These are phyloP conservation scores for Anguilla rostrata DNA, from an alignment of 2,113 vertebrate species.

Conservation along the genomic window DNA sequence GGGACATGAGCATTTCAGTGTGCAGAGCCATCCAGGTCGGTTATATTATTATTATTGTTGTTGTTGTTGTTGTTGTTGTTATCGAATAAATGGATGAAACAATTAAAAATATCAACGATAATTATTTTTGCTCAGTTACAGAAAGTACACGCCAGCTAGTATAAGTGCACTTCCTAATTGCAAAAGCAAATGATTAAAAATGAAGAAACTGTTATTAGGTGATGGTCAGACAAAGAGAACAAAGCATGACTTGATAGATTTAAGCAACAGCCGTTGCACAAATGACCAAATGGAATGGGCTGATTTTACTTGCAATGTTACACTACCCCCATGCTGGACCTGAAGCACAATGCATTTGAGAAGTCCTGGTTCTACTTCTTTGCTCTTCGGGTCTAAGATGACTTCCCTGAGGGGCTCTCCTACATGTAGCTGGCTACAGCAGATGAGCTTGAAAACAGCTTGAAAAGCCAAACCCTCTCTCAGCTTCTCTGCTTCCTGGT, in stretches of 20 bases:
- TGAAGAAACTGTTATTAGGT: too few relatives aligned
- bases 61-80: too few relatives aligned
- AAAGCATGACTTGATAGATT: too few relatives aligned
- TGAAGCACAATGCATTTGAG: background rate
- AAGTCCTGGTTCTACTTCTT: background rate
- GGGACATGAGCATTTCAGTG: background rate
- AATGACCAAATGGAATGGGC: too few relatives aligned
- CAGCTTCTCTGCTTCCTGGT: conserved; percentile 1
- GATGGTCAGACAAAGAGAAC: too few relatives aligned
- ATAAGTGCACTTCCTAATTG: too few relatives aligned
- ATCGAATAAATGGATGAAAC: background rate
- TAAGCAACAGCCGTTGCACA: background rate
- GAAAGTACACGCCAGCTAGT: too few relatives aligned
- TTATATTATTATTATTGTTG: too few relatives aligned
- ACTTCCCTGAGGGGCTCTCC: conserved; percentile 8
- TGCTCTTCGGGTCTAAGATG: conserved; percentile 11
- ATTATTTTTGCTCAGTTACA: too few relatives aligned
- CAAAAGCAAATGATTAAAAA: too few relatives aligned
- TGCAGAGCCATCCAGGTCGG: too few relatives aligned
- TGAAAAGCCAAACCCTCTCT: conserved; percentile 38
- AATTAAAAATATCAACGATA: background rate
- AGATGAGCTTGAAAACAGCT: conserved; percentile 58
- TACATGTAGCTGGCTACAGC: conserved; percentile 54
- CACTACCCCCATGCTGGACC: background rate
- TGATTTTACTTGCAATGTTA: background rate